A percentile compares a stretch with the other conserved stretches of the same genome.
These are phyloP conservation scores for Rhysida immarginata DNA, from an alignment of 1,140 invertebrate genomes.

Conservation along the genomic window DNA sequence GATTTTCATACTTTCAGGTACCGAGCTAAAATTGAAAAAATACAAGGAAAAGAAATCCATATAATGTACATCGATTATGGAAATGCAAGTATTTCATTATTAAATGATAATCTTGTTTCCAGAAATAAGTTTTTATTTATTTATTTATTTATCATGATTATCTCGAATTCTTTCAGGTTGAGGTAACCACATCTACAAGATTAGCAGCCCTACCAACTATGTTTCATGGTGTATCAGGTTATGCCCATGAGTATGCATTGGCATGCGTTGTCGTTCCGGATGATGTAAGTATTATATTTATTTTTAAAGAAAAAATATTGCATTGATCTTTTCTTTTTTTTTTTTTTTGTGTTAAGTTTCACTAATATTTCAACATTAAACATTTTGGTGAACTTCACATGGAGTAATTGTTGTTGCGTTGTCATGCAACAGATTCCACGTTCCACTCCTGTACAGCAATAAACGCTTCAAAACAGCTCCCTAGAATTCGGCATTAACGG, in stretches of 20 bases:
- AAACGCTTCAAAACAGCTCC: too few species aligned
- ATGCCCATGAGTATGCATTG: constrained; percentile 69
- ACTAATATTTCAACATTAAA: background rate
- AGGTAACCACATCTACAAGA: constrained; percentile 24
- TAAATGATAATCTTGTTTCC: constrained; percentile 24
- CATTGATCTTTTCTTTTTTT: constrained; percentile 6
- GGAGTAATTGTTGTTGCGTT: background rate
- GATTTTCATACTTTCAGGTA: constrained; percentile 37
- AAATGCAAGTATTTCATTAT: constrained; percentile 41
- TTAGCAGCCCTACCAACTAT: constrained; percentile 51
- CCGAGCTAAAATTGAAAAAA: constrained; percentile 78
- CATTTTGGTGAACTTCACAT: background rate
- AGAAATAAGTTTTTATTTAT: constrained; percentile 6
- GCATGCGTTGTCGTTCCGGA: constrained; percentile 66
- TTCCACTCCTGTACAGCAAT: too few species aligned
- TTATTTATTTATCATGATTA: constrained; percentile 11
- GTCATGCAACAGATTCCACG: too few species aligned
- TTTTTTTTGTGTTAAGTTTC: constrained; percentile 3
- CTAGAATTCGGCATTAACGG: too few species aligned
- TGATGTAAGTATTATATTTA: constrained; percentile 42
- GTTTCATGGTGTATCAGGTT: constrained; percentile 55
- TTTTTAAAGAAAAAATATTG: constrained; percentile 11
- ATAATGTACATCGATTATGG: constrained; percentile 94
- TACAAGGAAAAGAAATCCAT: constrained; percentile 44
- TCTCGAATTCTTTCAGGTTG: constrained; percentile 36